Base-by-base conservation (phyloP, 2,888 invertebrate species). In the Zygaena filipendulae region DNA sequence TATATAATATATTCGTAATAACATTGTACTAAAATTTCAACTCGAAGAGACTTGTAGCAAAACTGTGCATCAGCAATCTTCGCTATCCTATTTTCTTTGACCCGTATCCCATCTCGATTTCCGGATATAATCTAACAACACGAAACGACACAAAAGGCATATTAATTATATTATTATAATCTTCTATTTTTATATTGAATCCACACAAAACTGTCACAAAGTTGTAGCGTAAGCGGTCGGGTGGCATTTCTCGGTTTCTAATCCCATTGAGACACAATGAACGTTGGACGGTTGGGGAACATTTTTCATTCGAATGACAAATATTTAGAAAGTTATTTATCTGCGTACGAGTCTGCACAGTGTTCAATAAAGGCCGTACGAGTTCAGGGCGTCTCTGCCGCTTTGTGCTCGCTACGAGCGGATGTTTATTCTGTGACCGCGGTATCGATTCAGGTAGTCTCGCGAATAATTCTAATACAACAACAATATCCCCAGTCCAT, bases 281-380 rank as follows among this genome's bases (percentile, higher is more conserved):
- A 56, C 49, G 52, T 55, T 46, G 50, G 59, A 52, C 56, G 58
- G 59, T 47, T 55, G 53, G 44, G 51, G 49, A 54, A 64, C 68
- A 74, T 77, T 72, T 71, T 74, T 75, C 75, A 77, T 71, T 64
- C 63, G 52, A 61, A 71, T 60, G 71, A 69, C 74, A 75, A 77
- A 77, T 75, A 74, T 77, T 77, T 71, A 66, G 75, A 77, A 75
- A 71, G 72, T 62, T 74, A 72, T 77, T 74, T 71, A 64, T 69
- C 58, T 59, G 59, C 57, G 64, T 62, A 59, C 54, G 59, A 59
- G 55, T 61, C 53, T 52, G 54, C 57, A 57, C 49, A 52, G 51
- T 42, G 52, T 52, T 62, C 70, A 64, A 74, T 75, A 67, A 61
- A 60, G 63, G 60, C 38, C 47, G 42, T 40, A 52, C 51, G 55